A percentile compares a stretch with the other conserved stretches of the same genome.
phyloP scores from a whole-genome alignment of 2,888 invertebrate genomes.

The Aspidiotus destructor region DNA sequence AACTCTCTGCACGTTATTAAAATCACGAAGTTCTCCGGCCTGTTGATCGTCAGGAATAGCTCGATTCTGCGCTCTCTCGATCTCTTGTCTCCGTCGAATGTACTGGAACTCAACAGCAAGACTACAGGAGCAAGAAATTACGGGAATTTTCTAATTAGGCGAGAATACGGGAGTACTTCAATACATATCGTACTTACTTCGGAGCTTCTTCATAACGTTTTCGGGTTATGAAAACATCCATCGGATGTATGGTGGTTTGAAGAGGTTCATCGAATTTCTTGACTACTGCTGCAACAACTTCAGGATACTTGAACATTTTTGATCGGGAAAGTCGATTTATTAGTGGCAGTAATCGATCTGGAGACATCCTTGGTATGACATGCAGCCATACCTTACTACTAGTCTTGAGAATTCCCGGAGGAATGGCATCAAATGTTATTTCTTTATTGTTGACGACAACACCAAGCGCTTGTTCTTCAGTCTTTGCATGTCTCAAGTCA shows the following conservation, averaged over 20 bases:
- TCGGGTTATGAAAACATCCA: conserved; percentile 11
- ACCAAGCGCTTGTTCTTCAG: not conserved
- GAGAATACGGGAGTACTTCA: not conserved
- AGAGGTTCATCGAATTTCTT: conserved; percentile 8
- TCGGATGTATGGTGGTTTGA: conserved; percentile 19
- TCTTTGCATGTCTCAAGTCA: conserved; percentile 12
- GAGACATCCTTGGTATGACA: conserved; percentile 20
- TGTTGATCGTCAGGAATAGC: conserved; percentile 13
- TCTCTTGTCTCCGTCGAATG: conserved; percentile 3
- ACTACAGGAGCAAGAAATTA: not conserved
- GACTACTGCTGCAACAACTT: conserved; percentile 12
- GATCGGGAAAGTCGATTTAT: conserved; percentile 23
- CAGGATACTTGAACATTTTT: conserved; percentile 15
- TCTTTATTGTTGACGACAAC: not conserved
- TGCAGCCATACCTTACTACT: conserved; percentile 19
- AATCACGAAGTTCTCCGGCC: not conserved
- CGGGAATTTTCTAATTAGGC: not conserved
- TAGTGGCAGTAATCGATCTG: conserved; percentile 15
- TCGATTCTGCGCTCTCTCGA: not conserved
- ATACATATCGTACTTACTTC: conserved; percentile 8
- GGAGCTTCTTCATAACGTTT: conserved; percentile 25
- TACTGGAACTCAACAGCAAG: conserved; percentile 28
- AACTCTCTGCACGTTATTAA: not conserved
- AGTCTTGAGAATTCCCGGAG: too few relatives aligned
- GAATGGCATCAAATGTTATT: too few relatives aligned